Evolutionary conservation across 2,797 vertebrate genomes (phyloP).

Genomic region (Xiphorhynchus erythropygius): DNA sequence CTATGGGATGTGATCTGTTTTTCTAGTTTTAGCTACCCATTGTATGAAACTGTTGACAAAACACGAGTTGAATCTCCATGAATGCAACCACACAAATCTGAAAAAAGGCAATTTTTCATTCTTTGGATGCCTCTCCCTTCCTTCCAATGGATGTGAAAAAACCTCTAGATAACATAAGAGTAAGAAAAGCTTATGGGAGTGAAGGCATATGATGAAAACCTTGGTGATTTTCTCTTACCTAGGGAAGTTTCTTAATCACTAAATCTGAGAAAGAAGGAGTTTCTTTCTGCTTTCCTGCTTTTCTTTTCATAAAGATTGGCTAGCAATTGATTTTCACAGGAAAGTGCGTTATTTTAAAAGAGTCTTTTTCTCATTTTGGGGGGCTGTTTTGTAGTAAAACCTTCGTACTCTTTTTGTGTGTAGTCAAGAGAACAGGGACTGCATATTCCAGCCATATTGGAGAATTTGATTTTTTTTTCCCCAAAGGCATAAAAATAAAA

Average conservation of each 20-base stretch:
- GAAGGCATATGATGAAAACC: neutral
- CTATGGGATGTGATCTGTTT: neutral
- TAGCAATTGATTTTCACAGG: neutral
- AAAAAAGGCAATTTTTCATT: slow-evolving; percentile 13
- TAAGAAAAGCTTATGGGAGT: neutral
- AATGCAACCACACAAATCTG: neutral
- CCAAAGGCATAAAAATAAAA: neutral
- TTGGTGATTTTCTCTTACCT: neutral
- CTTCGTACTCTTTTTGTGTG: neutral
- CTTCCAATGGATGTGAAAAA: neutral
- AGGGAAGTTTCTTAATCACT: neutral
- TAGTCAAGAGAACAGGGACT: neutral
- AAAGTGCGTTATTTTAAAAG: neutral
- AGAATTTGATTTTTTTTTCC: neutral
- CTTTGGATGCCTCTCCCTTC: neutral
- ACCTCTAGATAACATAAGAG: neutral
- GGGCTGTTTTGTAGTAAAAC: neutral
- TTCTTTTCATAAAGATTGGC: neutral
- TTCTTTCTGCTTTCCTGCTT: neutral
- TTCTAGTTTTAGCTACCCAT: neutral
- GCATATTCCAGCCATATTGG: neutral
- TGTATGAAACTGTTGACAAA: slow-evolving; percentile 4
- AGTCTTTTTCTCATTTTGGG: neutral
- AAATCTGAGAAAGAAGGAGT: neutral
- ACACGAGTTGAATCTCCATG: neutral